phyloP scores from a whole-genome alignment of 2,113 vertebrate genomes.

The Python bivittatus region DNA sequence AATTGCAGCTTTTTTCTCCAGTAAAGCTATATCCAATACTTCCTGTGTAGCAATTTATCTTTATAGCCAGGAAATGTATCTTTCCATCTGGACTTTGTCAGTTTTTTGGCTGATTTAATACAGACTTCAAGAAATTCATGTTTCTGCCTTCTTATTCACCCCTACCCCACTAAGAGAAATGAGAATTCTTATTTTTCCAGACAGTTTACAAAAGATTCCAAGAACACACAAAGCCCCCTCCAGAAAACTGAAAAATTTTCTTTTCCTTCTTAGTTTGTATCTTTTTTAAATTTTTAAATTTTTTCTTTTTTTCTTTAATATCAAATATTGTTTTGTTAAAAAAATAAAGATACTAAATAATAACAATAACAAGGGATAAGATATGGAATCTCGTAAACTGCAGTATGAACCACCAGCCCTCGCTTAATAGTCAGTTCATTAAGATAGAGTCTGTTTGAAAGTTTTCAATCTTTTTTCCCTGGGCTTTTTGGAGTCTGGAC shows the following conservation, averaged over 20 bases:
- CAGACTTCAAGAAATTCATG: conserved; percentile 72
- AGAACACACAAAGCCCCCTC: conserved; percentile 47
- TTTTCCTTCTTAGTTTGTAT: too few relatives aligned
- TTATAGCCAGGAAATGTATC: conserved; percentile 74
- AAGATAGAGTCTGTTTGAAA: too few relatives aligned
- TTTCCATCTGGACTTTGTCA: conserved; percentile 74
- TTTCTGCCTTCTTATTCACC: conserved; percentile 65
- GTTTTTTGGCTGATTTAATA: conserved; percentile 66
- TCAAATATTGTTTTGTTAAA: too few relatives aligned
- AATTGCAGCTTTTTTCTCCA: conserved; percentile 50
- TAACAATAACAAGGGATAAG: too few relatives aligned
- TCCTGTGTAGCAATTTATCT: conserved; percentile 73
- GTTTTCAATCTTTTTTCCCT: too few relatives aligned
- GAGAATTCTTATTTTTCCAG: conserved; percentile 68
- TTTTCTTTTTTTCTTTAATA: too few relatives aligned
- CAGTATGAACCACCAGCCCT: too few relatives aligned
- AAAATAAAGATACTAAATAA: too few relatives aligned
- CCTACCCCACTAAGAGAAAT: conserved; percentile 51
- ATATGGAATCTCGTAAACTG: too few relatives aligned
- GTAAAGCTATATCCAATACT: conserved; percentile 63
- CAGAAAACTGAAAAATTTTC: conserved; percentile 12
- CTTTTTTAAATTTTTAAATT: too few relatives aligned
- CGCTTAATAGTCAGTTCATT: too few relatives aligned
- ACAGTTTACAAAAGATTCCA: conserved; percentile 12
- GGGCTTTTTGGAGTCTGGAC: too few relatives aligned